A percentile compares a stretch with the other conserved stretches of the same genome.
These are phyloP conservation scores for Tanytarsus gracilentus DNA, from an alignment of 2,888 invertebrate genomes.

Conservation along the genomic window DNA sequence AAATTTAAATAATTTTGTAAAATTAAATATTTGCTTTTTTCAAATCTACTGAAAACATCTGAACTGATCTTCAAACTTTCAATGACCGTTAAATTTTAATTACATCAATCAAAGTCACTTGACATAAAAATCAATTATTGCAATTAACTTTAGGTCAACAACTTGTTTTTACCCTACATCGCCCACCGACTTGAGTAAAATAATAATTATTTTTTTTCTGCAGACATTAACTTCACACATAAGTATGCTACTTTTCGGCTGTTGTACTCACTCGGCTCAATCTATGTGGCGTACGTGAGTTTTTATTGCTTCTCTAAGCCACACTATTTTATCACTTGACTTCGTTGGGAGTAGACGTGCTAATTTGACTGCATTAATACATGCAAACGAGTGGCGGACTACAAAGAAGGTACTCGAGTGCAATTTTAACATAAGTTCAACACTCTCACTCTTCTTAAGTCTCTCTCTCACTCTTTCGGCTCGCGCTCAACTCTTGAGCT, in stretches of 20 bases:
- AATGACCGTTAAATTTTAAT: too few relatives aligned
- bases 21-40: too few relatives aligned
- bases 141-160: too few relatives aligned
- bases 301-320: background rate
- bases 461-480: background rate
- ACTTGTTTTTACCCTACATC: too few relatives aligned
- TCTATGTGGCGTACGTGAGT: conserved; percentile 12
- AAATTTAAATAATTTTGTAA: too few relatives aligned
- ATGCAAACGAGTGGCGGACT: background rate
- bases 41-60: too few relatives aligned
- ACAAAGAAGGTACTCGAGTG: background rate
- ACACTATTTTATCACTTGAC: background rate
- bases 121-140: too few relatives aligned
- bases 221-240: background rate
- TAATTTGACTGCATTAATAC: background rate
- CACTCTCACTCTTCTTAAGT: background rate
- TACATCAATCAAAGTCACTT: too few relatives aligned
- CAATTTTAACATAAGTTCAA: background rate
- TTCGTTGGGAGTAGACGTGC: conserved; percentile 7
- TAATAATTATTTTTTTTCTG: background rate
- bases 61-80: too few relatives aligned
- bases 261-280: background rate
- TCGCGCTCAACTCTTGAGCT: background rate
- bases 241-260: background rate
- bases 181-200: background rate